A percentile compares a stretch with the other conserved stretches of the same genome.
Conservation (phyloP, 2,113 vertebrate species). For the Epinephelus lanceolatus region DNA sequence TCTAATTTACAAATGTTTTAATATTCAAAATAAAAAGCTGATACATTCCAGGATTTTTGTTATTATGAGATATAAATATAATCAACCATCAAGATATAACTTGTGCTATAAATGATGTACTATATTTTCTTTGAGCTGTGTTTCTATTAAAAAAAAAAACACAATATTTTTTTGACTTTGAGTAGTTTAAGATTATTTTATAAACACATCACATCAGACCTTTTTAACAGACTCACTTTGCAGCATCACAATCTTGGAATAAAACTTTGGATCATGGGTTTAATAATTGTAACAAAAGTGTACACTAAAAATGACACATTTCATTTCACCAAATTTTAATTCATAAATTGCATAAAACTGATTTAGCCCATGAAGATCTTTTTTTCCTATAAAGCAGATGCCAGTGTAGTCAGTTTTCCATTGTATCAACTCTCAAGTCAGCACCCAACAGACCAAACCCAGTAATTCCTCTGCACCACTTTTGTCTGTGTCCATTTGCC, state of each 20-base stretch:
- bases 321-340: neutral
- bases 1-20: neutral
- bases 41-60: neutral
- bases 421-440: neutral
- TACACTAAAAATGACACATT: neutral
- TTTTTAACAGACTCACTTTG: neutral
- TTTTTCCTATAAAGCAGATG: neutral
- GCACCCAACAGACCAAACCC: constrained; percentile 2
- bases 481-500: constrained; percentile 16
- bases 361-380: neutral
- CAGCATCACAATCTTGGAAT: neutral
- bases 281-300: neutral
- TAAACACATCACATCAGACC: neutral
- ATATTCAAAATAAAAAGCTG: neutral
- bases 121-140: neutral
- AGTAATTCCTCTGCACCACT: constrained; percentile 3
- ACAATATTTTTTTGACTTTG: no score
- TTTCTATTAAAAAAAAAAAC: neutral
- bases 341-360: neutral
- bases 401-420: neutral
- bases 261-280: neutral
- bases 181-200: neutral
- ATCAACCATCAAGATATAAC: neutral
- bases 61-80: neutral
- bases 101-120: neutral